Evolutionary conservation across 2,797 vertebrate genomes (phyloP).

Genomic region (Ispidina lecontei): DNA sequence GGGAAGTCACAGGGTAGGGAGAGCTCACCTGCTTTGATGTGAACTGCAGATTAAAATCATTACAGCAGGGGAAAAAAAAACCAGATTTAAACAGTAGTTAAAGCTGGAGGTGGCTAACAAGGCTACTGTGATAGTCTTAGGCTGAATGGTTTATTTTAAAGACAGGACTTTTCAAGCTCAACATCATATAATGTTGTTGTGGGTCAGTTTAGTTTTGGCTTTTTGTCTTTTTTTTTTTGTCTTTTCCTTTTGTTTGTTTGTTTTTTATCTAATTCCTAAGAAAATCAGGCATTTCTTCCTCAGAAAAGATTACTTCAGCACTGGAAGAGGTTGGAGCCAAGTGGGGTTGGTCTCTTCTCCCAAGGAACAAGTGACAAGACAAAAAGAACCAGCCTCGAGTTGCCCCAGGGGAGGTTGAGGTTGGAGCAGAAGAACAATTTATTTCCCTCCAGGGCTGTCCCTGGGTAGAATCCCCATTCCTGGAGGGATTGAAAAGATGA

Average conservation of each 20-base stretch:
- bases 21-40: neutral
- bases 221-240: too few relatives aligned
- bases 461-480: neutral
- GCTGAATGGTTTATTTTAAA: neutral
- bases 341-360: neutral
- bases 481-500: neutral
- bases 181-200: neutral
- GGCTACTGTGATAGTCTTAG: neutral
- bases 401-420: neutral
- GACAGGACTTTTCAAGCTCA: neutral
- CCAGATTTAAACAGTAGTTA: neutral
- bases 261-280: too few relatives aligned
- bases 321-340: neutral
- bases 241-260: too few relatives aligned
- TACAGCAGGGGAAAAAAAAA: neutral
- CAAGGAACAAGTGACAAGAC: neutral
- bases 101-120: neutral
- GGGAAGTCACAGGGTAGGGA: accelerated
- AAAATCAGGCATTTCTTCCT: too few relatives aligned
- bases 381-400: neutral
- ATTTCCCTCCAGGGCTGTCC: neutral
- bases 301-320: too few relatives aligned
- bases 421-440: neutral
- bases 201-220: too few relatives aligned
- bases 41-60: neutral